Base-by-base conservation (phyloP, 1,140 invertebrate genomes). In the Drosophila nigromelanica region DNA sequence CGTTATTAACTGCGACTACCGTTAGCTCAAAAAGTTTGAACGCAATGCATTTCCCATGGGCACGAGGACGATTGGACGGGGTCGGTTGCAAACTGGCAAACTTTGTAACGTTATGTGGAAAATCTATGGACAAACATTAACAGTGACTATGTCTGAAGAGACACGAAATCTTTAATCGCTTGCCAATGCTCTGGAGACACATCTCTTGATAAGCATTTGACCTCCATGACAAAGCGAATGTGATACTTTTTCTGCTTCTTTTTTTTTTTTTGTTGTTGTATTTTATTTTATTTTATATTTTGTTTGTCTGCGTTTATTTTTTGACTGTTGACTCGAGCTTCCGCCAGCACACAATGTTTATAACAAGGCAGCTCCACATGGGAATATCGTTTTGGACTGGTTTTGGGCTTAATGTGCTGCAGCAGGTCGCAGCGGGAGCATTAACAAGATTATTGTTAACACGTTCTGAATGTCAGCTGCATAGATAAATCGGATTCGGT, bases 151-250 rank as follows among this genome's bases (percentile, higher is more conserved):
- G 37, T 21, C 47, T 52, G 55, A 63, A 39, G 56, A 63, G 60
- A 70, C 47, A 48, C 56, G 35, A 86, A 86, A 81, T 78, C 78
- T 86, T 86, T 86, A 86, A 86, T 86, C 82, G 82, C 78, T 76
- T 42, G 75, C 78, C 63, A 86, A 86, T 70, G 75, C 82, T 82
- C 82, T 24, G 60, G 82, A 76, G 82, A 82, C 67, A 81, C 82
- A 78, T 73, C 75, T 60, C 61, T 64, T 71, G 82, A 86, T 86
- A 86, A 79, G 73, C 78, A 87, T 87, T 73, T 78, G 82, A 86
- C 82, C 81, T 70, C 47, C 8, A 37, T 48, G 45, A 60, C 54
- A 64, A 64, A 55, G 54, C 54, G 33, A 24, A 24, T 69, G 42
- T 37, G 30, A 54, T 58, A 54, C 48, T n/a, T 58, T 47, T 50